Evolutionary conservation across 2,113 vertebrate genomes (phyloP), one percentile per base, ranked within the genome.

Genomic region (Lipophrys pholis): DNA sequence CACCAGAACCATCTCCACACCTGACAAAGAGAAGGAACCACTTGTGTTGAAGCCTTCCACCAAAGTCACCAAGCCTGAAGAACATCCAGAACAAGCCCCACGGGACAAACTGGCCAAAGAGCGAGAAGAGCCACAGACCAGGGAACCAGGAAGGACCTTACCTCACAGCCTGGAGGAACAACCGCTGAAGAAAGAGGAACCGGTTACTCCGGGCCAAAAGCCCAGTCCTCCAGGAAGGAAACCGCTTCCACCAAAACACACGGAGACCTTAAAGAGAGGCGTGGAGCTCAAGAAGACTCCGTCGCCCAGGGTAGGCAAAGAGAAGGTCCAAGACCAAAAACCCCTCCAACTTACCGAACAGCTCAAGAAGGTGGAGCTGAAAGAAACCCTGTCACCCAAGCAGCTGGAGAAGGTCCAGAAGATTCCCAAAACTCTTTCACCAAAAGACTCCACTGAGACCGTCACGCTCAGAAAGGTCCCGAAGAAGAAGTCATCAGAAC

Each of bases 401-500:
- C 69, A 45, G 5, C 6, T 58, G 11, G 86, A 92, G 67, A 82
- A 16, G 50, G 16, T 69, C 8, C 82, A 90, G 83, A 84, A 57
- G 41, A 48, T 42, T 73, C 78, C 88, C 16, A 86, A 90, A 85
- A 69, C 81, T 8, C 8, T 48, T 45, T 73, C 87, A 21, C 73
- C 76, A 11, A 90, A 90, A 86, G 80, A 73, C 35, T 80, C 42
- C 0, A 14, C 57, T 63, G 88, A 89, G 89, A 92, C 93, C 69
- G 89, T 94, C 45, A 82, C 89, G 85, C 93, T 96, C 89, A 97
- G 85, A 91, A 93, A 86, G 59, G 56, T 90, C 73, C 67, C 81
- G 6, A 92, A 73, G 42, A 91, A 75, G 83, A 64, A 41, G 1
- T 79, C 83, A 5, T 62, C 76, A 59, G 73, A 80, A 69, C 40